A percentile compares a stretch with the other conserved stretches of the same genome.
These are phyloP conservation scores for Chaunax sp. DNA, from an alignment of 2,797 vertebrate species.

Conservation along the genomic window DNA sequence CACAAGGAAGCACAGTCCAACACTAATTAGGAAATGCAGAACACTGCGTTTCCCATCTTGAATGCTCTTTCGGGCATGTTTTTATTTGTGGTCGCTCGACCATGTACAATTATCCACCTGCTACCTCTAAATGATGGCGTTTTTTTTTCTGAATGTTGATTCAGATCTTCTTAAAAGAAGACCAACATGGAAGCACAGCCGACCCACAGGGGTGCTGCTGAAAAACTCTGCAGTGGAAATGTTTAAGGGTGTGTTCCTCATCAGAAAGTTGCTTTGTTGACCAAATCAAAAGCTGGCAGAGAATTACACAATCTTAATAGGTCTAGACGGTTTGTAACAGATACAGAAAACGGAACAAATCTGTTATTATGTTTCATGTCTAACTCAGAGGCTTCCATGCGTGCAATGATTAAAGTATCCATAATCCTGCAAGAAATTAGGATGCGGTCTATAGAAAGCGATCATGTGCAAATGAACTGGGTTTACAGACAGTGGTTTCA, in stretches of 20 bases:
- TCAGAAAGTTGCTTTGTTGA: slow-evolving; percentile 8
- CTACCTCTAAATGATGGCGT: slow-evolving; percentile 70
- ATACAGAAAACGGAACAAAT: neutral
- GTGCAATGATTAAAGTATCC: neutral
- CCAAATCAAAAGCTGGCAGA: slow-evolving; percentile 8
- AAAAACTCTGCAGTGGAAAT: slow-evolving; percentile 6
- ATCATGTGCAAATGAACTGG: no score
- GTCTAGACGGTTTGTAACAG: neutral
- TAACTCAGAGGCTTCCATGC: neutral
- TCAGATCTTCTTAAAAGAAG: slow-evolving; percentile 59
- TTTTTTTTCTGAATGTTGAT: slow-evolving; percentile 47
- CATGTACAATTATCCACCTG: slow-evolving; percentile 84
- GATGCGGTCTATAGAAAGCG: no score
- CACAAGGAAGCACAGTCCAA: slow-evolving; percentile 64
- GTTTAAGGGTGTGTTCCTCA: neutral
- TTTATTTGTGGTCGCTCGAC: slow-evolving; percentile 78
- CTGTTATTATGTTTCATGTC: neutral
- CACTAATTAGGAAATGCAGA: slow-evolving; percentile 81
- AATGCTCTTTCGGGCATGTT: slow-evolving; percentile 80
- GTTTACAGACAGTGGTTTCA: no score
- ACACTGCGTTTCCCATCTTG: slow-evolving; percentile 59
- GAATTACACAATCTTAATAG: neutral
- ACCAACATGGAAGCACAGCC: slow-evolving; percentile 39
- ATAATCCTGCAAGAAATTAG: no score
- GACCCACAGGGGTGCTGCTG: slow-evolving; percentile 35